Evolutionary conservation across 2,797 vertebrate genomes (phyloP), one percentile per base, ranked within the genome.

Genomic region (Hirundo rustica): DNA sequence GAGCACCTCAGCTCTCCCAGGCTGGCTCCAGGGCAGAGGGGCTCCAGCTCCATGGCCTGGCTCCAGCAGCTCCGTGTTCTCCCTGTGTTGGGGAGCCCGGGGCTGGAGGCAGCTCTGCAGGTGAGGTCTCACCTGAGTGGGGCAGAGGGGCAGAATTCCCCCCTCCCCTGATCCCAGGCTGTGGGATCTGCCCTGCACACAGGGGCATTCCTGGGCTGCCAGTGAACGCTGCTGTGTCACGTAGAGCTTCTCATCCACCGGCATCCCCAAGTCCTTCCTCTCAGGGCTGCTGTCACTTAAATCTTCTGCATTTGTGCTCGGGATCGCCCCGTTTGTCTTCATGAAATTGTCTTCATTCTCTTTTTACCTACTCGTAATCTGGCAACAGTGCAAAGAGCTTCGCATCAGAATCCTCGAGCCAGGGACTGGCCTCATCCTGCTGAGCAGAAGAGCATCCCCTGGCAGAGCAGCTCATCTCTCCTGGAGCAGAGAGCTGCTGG

Each of bases 31-130:
- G 51, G 58, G 60, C 60, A 45, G 44, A 38, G 32, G 57, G 66
- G 7, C 51, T 71, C 23, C 51, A 44, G 51, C 27, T 44, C 53
- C 12, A 14, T 22, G 22, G 11, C 26, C 26, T 66, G 0, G 0
- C 32, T 60, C 32, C 23, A n/a, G 19, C 29, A 51, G 45, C 53
- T 66, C 44, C 23, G 30, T 19, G 5, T 53, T 23, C 23, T 65
- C 16, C 27, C 29, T 65, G 9, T 15, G 53, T 0, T 47, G 40
- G 25, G 19, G 16, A 4, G 13, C 32, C 48, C 38, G 40, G 44
- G 10, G 34, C 44, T 64, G 74, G 34, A 30, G 55, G 73, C 48
- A 62, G 51, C 60, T 72, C 45, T 88, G 68, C 53, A 53, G 45
- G 45, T 45, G 53, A 14, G 67, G 14, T 80, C 53, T 80, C 53